phyloP scores from a whole-genome alignment of 2,888 invertebrate genomes.

The Polymixis flavicincta region DNA sequence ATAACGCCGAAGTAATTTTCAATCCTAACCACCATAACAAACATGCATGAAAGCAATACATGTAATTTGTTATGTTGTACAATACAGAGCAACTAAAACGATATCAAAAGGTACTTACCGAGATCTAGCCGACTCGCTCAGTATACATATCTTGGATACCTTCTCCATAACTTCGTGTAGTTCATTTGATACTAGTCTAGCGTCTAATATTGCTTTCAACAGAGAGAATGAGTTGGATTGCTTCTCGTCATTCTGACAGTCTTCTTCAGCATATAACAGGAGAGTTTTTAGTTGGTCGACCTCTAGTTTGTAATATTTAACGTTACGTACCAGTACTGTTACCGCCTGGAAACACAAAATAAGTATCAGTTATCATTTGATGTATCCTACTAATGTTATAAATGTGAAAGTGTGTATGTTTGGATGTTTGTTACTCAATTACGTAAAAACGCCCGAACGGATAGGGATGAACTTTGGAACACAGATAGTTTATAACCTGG shows the following conservation, averaged over 20 bases:
- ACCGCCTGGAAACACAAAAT: slow-evolving; percentile 91
- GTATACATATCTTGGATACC: slow-evolving; percentile 94
- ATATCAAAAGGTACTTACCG: slow-evolving; percentile 74
- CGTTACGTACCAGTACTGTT: slow-evolving; percentile 95
- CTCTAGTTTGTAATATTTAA: slow-evolving; percentile 93
- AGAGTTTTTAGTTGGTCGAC: slow-evolving; percentile 95
- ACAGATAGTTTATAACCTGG: too few relatives aligned
- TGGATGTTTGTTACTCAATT: too few relatives aligned
- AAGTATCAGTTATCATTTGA: neutral
- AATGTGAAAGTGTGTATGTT: too few relatives aligned
- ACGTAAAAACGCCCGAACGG: too few relatives aligned
- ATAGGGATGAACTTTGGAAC: too few relatives aligned
- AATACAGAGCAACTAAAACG: neutral
- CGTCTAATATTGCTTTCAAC: slow-evolving; percentile 95
- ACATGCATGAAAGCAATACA: neutral
- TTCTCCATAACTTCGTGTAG: slow-evolving; percentile 95
- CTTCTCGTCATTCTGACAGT: slow-evolving; percentile 95
- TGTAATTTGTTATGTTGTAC: too few relatives aligned
- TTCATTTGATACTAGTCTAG: slow-evolving; percentile 93
- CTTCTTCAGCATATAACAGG: slow-evolving; percentile 96
- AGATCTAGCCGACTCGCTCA: slow-evolving; percentile 92
- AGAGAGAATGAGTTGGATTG: slow-evolving; percentile 97
- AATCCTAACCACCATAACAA: neutral
- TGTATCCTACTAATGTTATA: neutral
- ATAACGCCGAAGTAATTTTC: too few relatives aligned